These are phyloP conservation scores for Lutraria lutraria DNA, from an alignment of 2,888 invertebrate species.

Conservation along the genomic window DNA sequence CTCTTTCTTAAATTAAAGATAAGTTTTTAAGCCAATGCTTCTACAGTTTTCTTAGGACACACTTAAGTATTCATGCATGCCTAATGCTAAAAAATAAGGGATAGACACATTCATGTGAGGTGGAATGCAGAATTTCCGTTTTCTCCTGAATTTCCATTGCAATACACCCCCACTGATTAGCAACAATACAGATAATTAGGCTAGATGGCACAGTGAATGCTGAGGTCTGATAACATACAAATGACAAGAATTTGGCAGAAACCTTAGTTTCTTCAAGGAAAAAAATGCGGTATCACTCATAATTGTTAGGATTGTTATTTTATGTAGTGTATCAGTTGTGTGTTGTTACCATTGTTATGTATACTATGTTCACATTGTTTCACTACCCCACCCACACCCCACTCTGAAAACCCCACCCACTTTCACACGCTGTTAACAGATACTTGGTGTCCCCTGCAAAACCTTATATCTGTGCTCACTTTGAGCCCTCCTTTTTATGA, in stretches of 20 bases:
- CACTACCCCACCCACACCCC: neutral
- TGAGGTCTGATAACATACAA: neutral
- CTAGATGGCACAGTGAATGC: neutral
- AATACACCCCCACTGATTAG: neutral
- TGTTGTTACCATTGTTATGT: neutral
- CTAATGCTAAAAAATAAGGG: neutral
- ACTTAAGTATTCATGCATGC: neutral
- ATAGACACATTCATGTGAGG: neutral
- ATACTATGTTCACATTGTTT: neutral
- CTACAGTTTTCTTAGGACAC: neutral
- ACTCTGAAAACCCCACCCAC: neutral
- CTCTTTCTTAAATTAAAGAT: neutral
- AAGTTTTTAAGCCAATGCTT: neutral
- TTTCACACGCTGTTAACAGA: neutral
- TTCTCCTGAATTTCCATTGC: neutral
- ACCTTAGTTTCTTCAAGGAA: neutral
- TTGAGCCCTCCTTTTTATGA: neutral
- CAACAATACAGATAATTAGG: neutral
- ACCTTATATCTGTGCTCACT: neutral
- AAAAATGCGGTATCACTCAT: neutral
- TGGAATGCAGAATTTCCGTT: neutral
- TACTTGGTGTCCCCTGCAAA: neutral
- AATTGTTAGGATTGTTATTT: neutral
- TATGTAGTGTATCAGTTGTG: neutral
- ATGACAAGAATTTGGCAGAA: slow-evolving; percentile 19